Conservation (phyloP, 2,797 vertebrate genomes). For the Euphonia xanthogaster region DNA sequence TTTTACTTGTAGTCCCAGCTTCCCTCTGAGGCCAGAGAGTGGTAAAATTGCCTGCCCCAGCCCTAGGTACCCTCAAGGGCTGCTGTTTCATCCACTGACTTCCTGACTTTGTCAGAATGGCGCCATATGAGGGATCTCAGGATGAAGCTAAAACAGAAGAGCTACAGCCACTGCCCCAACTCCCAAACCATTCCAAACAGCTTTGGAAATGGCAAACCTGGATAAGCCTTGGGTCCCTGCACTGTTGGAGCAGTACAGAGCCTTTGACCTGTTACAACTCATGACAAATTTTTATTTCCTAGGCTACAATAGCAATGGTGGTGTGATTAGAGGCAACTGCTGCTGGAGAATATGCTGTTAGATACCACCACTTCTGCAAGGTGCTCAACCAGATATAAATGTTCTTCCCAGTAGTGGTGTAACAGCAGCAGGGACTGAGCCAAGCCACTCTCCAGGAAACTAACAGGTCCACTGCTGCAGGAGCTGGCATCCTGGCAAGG, state of each 20-base stretch:
- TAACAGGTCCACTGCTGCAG: background rate
- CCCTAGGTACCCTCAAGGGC: background rate
- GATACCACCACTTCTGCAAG: background rate
- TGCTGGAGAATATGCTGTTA: background rate
- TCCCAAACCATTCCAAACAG: background rate
- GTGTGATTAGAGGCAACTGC: background rate
- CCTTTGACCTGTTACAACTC: background rate
- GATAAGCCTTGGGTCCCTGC: too few relatives aligned
- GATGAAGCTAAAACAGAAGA: background rate
- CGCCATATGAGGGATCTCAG: fast-evolving
- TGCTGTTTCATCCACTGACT: background rate
- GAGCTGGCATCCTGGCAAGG: background rate
- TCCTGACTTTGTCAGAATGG: background rate
- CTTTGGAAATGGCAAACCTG: background rate
- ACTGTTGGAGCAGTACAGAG: background rate
- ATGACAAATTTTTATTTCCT: background rate
- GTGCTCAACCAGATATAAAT: background rate
- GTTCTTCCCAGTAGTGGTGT: background rate
- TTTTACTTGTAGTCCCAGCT: background rate
- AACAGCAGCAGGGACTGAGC: background rate
- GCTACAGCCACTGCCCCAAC: fast-evolving
- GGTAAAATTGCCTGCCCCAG: background rate
- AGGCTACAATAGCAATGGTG: background rate
- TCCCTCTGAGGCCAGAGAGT: background rate
- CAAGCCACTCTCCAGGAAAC: background rate